phyloP scores from a whole-genome alignment of 1,140 invertebrate genomes.

The Euborellia annulipes region DNA sequence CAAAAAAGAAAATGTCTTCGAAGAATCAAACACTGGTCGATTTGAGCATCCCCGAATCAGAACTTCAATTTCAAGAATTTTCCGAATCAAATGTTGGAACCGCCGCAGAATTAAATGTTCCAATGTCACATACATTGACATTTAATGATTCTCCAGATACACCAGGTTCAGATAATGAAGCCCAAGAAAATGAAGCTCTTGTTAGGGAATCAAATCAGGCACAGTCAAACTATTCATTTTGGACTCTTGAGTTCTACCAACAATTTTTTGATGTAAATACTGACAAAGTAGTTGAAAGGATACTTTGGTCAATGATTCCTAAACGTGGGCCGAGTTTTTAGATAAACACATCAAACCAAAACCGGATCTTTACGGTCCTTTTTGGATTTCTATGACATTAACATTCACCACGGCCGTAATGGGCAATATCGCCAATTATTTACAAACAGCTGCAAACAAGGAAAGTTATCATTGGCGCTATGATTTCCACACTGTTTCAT shows the following conservation, averaged over 20 bases:
- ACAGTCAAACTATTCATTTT: conserved; percentile 33
- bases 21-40: too few species aligned
- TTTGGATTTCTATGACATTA: conserved; percentile 88
- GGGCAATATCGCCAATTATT: conserved; percentile 83
- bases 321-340: conserved; percentile 51
- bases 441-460: conserved; percentile 45
- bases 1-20: too few species aligned
- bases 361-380: conserved; percentile 94
- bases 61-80: conserved; percentile 12
- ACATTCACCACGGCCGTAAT: conserved; percentile 87
- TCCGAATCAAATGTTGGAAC: conserved; percentile 3
- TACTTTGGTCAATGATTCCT: conserved; percentile 73
- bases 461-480: conserved; percentile 66
- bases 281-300: conserved; percentile 63
- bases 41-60: conserved; percentile 2
- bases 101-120: conserved; percentile 9
- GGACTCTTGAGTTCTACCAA: conserved; percentile 88
- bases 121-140: conserved; percentile 7
- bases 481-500: conserved; percentile 84
- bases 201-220: background rate
- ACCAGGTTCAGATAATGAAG: conserved; percentile 8
- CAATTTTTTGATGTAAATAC: conserved; percentile 92
- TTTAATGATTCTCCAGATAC: conserved; percentile 11
- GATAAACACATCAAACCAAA: conserved; percentile 70
- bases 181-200: conserved; percentile 7